A percentile compares a stretch with the other conserved stretches of the same genome.
These are phyloP conservation scores for Temnothorax ravouxi DNA, from an alignment of 2,888 invertebrate species.

Conservation along the genomic window DNA sequence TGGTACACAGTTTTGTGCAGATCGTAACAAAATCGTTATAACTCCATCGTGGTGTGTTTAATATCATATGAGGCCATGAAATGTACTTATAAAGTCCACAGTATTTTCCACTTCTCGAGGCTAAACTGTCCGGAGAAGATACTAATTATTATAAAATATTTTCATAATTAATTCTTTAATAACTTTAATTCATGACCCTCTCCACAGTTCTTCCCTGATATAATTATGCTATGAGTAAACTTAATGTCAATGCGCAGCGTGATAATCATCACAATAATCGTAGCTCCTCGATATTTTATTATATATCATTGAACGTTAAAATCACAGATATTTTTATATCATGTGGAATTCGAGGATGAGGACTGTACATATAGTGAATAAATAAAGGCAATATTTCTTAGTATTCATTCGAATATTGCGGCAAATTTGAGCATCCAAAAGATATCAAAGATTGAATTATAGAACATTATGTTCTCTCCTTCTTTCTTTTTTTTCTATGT, in stretches of 20 bases:
- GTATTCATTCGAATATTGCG: neutral
- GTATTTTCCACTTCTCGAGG: neutral
- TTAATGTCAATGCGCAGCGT: neutral
- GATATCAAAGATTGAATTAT: neutral
- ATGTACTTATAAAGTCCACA: neutral
- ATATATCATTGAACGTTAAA: neutral
- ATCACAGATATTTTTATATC: neutral
- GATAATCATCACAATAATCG: neutral
- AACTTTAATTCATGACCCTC: neutral
- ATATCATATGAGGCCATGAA: neutral
- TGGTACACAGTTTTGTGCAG: neutral
- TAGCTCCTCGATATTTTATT: neutral
- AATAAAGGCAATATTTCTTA: neutral
- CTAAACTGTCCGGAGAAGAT: neutral
- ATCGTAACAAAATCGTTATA: neutral
- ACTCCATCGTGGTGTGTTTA: neutral
- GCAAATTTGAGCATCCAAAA: neutral
- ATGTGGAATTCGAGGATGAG: neutral
- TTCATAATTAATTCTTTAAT: constrained; percentile 4
- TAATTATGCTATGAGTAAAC: neutral
- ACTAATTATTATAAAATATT: constrained; percentile 15
- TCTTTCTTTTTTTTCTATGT: neutral
- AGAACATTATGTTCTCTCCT: neutral
- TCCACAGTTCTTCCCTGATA: neutral
- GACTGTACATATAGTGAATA: neutral